A percentile compares a stretch with the other conserved stretches of the same genome.
Evolutionary conservation across 2,888 invertebrate genomes (phyloP).

Genomic region (Mantis religiosa): DNA sequence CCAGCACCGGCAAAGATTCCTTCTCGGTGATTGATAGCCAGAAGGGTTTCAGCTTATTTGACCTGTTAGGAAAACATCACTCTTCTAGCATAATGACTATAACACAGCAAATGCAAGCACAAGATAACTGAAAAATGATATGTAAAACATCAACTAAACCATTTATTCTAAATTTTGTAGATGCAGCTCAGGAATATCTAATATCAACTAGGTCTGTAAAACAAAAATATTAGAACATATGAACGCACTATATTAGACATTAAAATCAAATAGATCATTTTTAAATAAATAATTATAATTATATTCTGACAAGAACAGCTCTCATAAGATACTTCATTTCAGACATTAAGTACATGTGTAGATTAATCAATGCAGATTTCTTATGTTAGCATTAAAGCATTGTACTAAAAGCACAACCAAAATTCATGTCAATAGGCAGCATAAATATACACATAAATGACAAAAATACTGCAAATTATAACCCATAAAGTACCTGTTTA

Average conservation of each 20-base stretch:
- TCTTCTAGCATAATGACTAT: constrained; percentile 5
- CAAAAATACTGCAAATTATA: background rate
- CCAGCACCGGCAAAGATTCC: constrained; percentile 72
- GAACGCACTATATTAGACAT: background rate
- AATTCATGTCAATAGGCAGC: background rate
- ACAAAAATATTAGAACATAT: background rate
- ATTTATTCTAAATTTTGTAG: background rate
- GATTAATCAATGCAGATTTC: background rate
- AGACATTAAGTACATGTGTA: background rate
- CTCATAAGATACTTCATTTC: too few species aligned
- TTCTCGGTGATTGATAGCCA: constrained; percentile 80
- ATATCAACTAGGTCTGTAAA: background rate
- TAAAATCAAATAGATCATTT: background rate
- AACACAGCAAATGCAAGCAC: background rate
- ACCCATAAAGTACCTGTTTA: background rate
- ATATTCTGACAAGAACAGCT: background rate
- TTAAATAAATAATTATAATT: background rate
- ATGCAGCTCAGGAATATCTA: background rate
- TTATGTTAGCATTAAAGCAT: background rate
- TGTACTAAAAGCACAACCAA: background rate
- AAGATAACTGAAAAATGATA: background rate
- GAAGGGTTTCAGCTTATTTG: constrained; percentile 86
- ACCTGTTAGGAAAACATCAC: constrained; percentile 53
- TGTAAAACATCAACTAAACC: background rate
- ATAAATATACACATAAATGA: too few species aligned